phyloP scores from a whole-genome alignment of 2,797 vertebrate species.

The Notoglanidium macrostoma region DNA sequence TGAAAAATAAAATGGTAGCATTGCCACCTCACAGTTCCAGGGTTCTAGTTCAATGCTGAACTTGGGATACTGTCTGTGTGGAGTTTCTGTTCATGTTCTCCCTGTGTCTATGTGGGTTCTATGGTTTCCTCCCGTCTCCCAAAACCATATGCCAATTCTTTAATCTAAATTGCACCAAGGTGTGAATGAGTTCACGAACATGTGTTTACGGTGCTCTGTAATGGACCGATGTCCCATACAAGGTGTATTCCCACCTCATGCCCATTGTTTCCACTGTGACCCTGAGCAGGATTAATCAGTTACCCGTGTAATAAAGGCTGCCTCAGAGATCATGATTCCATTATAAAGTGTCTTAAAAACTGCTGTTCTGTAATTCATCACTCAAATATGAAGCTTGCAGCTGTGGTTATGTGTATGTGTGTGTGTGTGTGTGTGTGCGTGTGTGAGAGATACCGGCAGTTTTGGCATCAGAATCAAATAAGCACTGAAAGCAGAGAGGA shows the following conservation, averaged over 20 bases:
- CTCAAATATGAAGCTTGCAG: not conserved
- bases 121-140: not conserved
- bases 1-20: not conserved
- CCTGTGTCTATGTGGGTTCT: not conserved
- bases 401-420: not conserved
- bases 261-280: not conserved
- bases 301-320: not conserved
- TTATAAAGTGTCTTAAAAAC: constrained; percentile 12
- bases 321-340: constrained; percentile 7
- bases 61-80: not conserved
- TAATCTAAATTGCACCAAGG: not conserved
- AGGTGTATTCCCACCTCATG: not conserved
- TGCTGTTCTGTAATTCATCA: constrained; percentile 7
- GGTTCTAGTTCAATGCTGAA: not conserved
- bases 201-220: not conserved
- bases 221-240: not conserved
- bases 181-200: not conserved
- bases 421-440: constrained; percentile 1
- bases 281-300: constrained; percentile 3
- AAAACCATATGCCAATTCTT: not conserved
- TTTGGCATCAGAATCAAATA: constrained; percentile 61
- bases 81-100: not conserved
- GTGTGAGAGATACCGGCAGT: not conserved
- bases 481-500: constrained; percentile 72
- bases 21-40: not conserved